phyloP scores from a whole-genome alignment of 2,797 vertebrate species.

The Tapirus indicus region DNA sequence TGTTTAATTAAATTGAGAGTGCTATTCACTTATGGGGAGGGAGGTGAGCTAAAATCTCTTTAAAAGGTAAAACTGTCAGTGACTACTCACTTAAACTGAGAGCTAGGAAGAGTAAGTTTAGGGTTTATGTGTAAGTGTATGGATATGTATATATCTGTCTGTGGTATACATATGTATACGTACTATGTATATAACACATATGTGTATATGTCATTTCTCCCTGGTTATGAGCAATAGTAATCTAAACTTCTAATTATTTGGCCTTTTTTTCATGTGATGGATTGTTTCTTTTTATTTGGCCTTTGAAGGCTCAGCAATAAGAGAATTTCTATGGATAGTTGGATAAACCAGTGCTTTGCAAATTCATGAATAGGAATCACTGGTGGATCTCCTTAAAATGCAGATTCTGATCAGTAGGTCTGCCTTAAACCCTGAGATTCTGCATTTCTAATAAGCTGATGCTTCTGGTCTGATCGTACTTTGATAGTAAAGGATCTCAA shows the following conservation, averaged over 20 bases:
- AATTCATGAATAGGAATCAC: not conserved
- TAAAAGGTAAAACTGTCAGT: conserved; percentile 75
- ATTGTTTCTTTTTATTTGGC: conserved; percentile 80
- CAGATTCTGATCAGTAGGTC: not conserved
- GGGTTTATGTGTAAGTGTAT: not conserved
- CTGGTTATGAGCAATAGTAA: conserved; percentile 71
- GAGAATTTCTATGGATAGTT: conserved; percentile 63
- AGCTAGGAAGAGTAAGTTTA: conserved; percentile 59
- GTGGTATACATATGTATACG: not conserved
- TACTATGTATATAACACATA: not conserved
- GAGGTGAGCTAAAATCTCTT: conserved; percentile 75
- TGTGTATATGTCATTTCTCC: conserved; percentile 53
- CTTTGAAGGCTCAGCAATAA: conserved; percentile 66
- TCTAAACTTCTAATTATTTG: conserved; percentile 82
- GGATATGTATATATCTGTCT: not conserved
- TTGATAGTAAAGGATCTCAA: not conserved
- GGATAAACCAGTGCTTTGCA: not conserved
- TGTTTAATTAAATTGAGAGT: conserved; percentile 84
- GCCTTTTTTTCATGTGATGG: conserved; percentile 66
- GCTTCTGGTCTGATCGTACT: not conserved
- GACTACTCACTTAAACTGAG: conserved; percentile 68
- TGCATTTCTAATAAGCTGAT: not conserved
- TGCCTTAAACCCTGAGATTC: not conserved
- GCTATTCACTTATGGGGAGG: conserved; percentile 78
- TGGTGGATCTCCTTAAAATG: not conserved